These are phyloP conservation scores for Mythimna impura DNA, from an alignment of 2,888 invertebrate genomes.

Conservation along the genomic window DNA sequence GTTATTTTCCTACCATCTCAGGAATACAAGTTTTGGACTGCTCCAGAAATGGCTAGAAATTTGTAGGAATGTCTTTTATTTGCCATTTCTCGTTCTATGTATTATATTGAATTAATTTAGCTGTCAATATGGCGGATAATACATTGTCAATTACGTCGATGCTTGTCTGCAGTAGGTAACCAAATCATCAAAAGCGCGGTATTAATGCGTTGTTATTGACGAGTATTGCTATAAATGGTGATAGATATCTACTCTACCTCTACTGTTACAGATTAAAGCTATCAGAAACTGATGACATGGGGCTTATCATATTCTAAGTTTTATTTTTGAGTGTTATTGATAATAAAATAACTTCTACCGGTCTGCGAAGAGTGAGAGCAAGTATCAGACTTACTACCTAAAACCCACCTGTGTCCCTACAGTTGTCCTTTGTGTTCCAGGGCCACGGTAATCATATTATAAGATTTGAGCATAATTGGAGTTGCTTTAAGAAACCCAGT, in stretches of 20 bases:
- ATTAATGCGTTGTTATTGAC: slow-evolving; percentile 10
- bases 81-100: background rate
- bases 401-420: no score
- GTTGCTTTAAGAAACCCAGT: background rate
- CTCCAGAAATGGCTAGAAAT: slow-evolving; percentile 7
- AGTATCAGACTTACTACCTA: no score
- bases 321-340: no score
- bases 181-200: slow-evolving; percentile 13
- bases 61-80: slow-evolving; percentile 5
- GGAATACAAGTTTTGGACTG: slow-evolving; percentile 25
- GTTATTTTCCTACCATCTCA: slow-evolving; percentile 31
- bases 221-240: slow-evolving; percentile 1
- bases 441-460: no score
- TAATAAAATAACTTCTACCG: no score
- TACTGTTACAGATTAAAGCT: background rate
- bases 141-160: slow-evolving; percentile 7
- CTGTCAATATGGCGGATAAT: background rate
- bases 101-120: background rate
- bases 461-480: background rate
- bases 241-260: slow-evolving; percentile 1
- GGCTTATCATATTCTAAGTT: background rate
- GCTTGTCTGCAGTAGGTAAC: background rate
- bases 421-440: no score
- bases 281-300: background rate
- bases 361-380: no score